Conservation (phyloP, 2,797 vertebrate species). For the Galago senegalensis region DNA sequence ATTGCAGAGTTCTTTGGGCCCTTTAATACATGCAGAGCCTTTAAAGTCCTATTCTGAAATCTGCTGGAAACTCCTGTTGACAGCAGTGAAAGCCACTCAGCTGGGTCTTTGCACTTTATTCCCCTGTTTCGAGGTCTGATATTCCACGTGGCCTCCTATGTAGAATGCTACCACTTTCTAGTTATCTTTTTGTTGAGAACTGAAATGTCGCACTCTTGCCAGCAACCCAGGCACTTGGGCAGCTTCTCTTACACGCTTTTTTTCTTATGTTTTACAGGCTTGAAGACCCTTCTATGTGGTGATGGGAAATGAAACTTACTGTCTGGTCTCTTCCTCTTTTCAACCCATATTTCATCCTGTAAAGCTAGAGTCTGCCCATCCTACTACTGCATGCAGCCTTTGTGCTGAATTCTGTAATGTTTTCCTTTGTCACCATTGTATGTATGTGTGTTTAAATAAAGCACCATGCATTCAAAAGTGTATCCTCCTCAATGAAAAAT, state of each 20-base stretch:
- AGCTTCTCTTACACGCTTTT: not conserved
- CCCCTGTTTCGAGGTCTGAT: not conserved
- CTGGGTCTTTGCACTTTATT: not conserved
- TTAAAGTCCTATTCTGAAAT: not conserved
- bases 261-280: slow-evolving; percentile 92
- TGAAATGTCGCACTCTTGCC: not conserved
- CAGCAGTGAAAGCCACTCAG: not conserved
- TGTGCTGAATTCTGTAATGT: slow-evolving; percentile 84
- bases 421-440: slow-evolving; percentile 88
- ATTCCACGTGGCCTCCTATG: not conserved
- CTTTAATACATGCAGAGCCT: slow-evolving; percentile 63
- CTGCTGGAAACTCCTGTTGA: not conserved
- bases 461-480: slow-evolving; percentile 91
- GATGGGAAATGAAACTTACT: slow-evolving; percentile 87
- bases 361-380: slow-evolving; percentile 80
- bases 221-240: slow-evolving; percentile 19
- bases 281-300: slow-evolving; percentile 96
- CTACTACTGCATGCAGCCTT: slow-evolving; percentile 89
- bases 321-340: slow-evolving; percentile 86
- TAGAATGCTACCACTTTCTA: not conserved
- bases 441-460: slow-evolving; percentile 93
- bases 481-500: slow-evolving; percentile 85
- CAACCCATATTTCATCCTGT: slow-evolving; percentile 84
- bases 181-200: not conserved
- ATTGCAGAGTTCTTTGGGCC: not conserved